Evolutionary conservation across 2,797 vertebrate species (phyloP).

Genomic region (Centroberyx gerrardi): DNA sequence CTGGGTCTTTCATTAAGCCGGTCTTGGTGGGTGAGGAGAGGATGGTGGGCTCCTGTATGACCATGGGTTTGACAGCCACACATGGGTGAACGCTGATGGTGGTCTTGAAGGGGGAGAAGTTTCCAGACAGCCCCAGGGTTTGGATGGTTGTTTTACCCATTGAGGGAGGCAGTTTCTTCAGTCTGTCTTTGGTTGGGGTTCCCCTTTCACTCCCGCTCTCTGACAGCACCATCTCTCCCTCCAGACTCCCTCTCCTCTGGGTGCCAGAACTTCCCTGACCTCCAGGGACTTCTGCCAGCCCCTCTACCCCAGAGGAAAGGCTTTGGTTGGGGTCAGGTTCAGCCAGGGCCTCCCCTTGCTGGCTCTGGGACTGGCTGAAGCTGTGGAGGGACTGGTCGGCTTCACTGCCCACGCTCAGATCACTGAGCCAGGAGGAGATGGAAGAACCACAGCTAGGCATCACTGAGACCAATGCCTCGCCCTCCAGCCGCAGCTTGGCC

Average conservation of each 20-base stretch:
- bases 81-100: conserved; percentile 90
- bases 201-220: conserved; percentile 80
- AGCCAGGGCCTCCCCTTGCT: conserved; percentile 92
- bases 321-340: conserved; percentile 81
- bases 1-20: conserved; percentile 66
- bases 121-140: conserved; percentile 83
- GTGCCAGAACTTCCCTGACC: conserved; percentile 28
- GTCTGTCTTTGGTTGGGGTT: conserved; percentile 73
- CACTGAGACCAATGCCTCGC: conserved; percentile 82
- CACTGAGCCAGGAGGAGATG: conserved; percentile 95
- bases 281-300: conserved; percentile 59
- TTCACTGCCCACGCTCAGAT: conserved; percentile 92
- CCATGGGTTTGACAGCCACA: conserved; percentile 88
- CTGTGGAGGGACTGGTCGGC: conserved; percentile 93
- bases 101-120: conserved; percentile 90
- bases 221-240: conserved; percentile 81
- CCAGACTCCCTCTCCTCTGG: conserved; percentile 78
- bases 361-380: conserved; percentile 93
- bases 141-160: conserved; percentile 91
- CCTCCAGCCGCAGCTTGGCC: conserved; percentile 84
- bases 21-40: conserved; percentile 69
- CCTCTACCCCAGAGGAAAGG: conserved; percentile 51
- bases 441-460: conserved; percentile 89
- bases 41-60: conserved; percentile 81
- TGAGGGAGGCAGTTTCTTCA: conserved; percentile 83